Evolutionary conservation across 64 coral and sea anemone species (phyloP).

Genomic region (Catalaphyllia jardinei): DNA sequence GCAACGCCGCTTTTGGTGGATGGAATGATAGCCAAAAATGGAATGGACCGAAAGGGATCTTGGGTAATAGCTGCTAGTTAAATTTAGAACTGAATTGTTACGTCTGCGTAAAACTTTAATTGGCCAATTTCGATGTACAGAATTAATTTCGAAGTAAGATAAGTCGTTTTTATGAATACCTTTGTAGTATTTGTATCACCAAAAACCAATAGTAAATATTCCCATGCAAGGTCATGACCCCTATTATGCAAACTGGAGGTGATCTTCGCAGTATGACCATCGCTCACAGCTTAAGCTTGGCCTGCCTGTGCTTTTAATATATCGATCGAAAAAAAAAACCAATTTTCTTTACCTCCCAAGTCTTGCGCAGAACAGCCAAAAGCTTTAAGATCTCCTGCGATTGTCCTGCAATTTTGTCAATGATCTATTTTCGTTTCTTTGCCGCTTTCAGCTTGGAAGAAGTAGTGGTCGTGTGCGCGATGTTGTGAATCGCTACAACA

Average conservation of each 20-base stretch:
- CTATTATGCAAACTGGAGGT: neutral
- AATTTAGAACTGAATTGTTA: neutral
- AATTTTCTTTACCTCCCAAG: too few relatives aligned
- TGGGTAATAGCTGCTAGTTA: neutral
- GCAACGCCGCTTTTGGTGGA: constrained; percentile 56
- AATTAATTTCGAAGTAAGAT: too few relatives aligned
- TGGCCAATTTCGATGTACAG: too few relatives aligned
- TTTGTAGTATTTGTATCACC: too few relatives aligned
- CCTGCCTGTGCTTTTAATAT: too few relatives aligned
- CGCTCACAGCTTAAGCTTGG: neutral
- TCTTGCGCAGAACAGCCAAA: too few relatives aligned
- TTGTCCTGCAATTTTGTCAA: too few relatives aligned
- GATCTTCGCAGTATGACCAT: neutral
- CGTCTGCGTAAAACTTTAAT: too few relatives aligned
- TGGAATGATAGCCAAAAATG: constrained; percentile 2
- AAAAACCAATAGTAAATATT: too few relatives aligned
- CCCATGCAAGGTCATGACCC: neutral
- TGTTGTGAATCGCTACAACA: constrained; percentile 46
- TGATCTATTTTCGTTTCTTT: neutral
- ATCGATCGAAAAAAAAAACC: too few relatives aligned
- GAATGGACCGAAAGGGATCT: neutral
- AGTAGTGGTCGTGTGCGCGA: constrained; percentile 36
- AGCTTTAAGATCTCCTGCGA: too few relatives aligned
- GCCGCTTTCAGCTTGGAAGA: neutral
- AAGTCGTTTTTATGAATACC: too few relatives aligned